These are phyloP conservation scores for Tenthredo scrophulariae DNA, from an alignment of 2,888 invertebrate genomes.

Conservation along the genomic window DNA sequence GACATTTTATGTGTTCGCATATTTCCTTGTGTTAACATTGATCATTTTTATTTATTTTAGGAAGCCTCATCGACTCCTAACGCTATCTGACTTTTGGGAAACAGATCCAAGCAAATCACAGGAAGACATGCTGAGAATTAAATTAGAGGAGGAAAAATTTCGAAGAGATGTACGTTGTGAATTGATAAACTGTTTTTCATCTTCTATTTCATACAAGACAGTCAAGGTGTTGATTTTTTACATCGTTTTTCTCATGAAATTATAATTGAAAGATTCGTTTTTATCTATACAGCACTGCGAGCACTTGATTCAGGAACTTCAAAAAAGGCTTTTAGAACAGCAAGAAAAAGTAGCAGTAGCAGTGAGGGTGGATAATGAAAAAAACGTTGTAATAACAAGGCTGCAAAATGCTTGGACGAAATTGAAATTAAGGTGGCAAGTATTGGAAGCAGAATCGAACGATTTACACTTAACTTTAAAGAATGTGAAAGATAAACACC, in stretches of 20 bases:
- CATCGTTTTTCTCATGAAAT: slow-evolving; percentile 43
- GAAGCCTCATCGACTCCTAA: slow-evolving; percentile 74
- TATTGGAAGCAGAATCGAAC: slow-evolving; percentile 75
- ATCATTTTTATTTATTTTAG: slow-evolving; percentile 58
- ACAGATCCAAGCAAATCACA: slow-evolving; percentile 75
- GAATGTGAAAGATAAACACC: slow-evolving; percentile 79
- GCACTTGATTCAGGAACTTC: slow-evolving; percentile 86
- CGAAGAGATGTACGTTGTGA: slow-evolving; percentile 84
- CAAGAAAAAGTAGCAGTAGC: slow-evolving; percentile 91
- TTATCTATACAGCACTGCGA: slow-evolving; percentile 84
- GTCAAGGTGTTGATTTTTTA: slow-evolving; percentile 49
- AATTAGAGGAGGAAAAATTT: slow-evolving; percentile 88
- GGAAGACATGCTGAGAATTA: slow-evolving; percentile 75
- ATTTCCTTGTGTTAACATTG: neutral
- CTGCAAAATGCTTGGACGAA: slow-evolving; percentile 84
- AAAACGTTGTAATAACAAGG: slow-evolving; percentile 85
- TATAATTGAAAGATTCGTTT: slow-evolving; percentile 42
- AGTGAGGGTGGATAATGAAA: slow-evolving; percentile 87
- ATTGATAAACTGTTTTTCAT: slow-evolving; percentile 40
- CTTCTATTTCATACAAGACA: slow-evolving; percentile 39
- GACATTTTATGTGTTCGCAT: neutral
- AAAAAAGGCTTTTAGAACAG: slow-evolving; percentile 86
- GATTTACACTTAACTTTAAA: slow-evolving; percentile 77
- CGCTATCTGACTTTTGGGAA: slow-evolving; percentile 85
- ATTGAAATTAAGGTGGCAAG: slow-evolving; percentile 76